Evolutionary conservation across 2,113 vertebrate genomes (phyloP).

Genomic region (Tonatia bakeri): DNA sequence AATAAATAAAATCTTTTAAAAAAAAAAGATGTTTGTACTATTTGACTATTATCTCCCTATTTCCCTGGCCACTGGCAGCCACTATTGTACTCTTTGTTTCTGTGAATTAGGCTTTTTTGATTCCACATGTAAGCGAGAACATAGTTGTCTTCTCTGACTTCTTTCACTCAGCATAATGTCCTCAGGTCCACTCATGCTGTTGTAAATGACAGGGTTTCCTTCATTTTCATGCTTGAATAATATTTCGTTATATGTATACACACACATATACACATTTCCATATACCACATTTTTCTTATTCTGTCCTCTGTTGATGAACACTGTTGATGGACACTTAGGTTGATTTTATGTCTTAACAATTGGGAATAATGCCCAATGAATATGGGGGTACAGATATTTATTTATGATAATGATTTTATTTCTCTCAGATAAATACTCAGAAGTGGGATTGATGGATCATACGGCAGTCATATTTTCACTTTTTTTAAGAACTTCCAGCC

Average conservation of each 20-base stretch:
- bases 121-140: not conserved
- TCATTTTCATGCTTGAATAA: not conserved
- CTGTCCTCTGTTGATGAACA: not conserved
- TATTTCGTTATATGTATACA: not conserved
- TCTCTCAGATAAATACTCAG: not conserved
- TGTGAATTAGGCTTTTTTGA: not conserved
- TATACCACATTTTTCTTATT: not conserved
- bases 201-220: not conserved
- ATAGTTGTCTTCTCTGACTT: not conserved
- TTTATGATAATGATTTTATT: not conserved
- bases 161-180: not conserved
- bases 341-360: not conserved
- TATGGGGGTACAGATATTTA: not conserved
- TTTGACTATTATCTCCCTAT: not conserved
- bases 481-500: not conserved
- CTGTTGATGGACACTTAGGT: not conserved
- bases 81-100: not conserved
- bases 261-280: no score
- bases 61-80: not conserved
- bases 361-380: not conserved
- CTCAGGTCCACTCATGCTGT: not conserved
- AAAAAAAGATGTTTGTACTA: not conserved
- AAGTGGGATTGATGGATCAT: not conserved
- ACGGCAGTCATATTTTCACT: not conserved
- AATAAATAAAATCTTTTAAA: no score